These are phyloP conservation scores for Pelodiscus sinensis DNA, from an alignment of 2,113 vertebrate species.

Conservation along the genomic window DNA sequence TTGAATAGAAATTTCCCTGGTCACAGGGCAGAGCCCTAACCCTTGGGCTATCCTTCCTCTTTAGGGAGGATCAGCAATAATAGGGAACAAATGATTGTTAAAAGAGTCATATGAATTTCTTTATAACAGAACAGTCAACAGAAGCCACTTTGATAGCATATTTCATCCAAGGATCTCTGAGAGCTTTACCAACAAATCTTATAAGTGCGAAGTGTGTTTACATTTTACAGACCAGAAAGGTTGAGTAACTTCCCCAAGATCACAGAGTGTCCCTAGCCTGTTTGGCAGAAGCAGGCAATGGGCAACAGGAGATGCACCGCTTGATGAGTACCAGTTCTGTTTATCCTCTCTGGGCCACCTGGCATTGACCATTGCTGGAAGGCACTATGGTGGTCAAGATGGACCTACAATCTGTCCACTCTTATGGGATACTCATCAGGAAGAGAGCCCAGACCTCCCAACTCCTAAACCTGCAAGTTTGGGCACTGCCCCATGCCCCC, in stretches of 20 bases:
- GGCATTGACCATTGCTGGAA: too few relatives aligned
- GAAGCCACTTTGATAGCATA: background rate
- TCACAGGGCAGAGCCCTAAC: background rate
- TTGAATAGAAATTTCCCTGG: background rate
- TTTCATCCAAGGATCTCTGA: background rate
- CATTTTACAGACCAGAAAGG: conserved; percentile 23
- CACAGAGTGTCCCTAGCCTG: background rate
- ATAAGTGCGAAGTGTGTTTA: background rate
- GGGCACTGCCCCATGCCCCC: background rate
- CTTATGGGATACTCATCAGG: background rate
- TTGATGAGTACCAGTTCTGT: too few relatives aligned
- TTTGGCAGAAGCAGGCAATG: too few relatives aligned
- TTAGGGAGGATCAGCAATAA: background rate
- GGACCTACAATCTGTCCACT: too few relatives aligned
- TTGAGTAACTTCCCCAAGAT: conserved; percentile 32
- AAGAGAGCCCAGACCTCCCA: background rate
- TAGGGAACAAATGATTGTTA: background rate
- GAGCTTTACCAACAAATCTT: background rate
- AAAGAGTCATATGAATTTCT: background rate
- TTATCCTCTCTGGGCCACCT: too few relatives aligned
- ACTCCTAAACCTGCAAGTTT: background rate
- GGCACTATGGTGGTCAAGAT: too few relatives aligned
- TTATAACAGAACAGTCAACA: too few relatives aligned
- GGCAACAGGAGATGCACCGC: too few relatives aligned
- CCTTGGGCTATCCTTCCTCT: background rate